Base-by-base conservation (phyloP, 2,113 vertebrate genomes). In the Vanacampus margaritifer region DNA sequence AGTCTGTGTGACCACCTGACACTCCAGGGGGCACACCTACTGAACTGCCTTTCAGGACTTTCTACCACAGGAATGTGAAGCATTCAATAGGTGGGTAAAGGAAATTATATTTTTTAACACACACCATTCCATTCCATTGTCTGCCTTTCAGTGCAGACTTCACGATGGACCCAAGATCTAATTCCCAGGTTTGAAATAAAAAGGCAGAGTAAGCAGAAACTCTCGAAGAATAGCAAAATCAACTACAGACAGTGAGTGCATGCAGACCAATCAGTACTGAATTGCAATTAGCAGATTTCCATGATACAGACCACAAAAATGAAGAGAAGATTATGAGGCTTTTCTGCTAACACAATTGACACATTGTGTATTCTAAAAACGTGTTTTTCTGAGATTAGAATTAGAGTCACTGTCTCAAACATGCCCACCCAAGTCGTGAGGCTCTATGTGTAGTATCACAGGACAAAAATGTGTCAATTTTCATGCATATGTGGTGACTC, bases 401-500 rank as follows among this genome's bases (percentile, higher is more conserved):
- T 24, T 54, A 24, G 9, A 4, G 23, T 32, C 37, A 28, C 58
- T 9, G 66, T 68, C 60, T 57, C 45, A 64, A 50, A 26, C 23
- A 6, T 73, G 37, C 12, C 63, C 58, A 64, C 64, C 68, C 68
- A 65, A 68, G 69, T n/a, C 39, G 54, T 35, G 45, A 13, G 2
- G 39, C 41, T 65, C 13, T 26, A 12, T 3, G 51, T 21, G 16
- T 37, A 57, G 46, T 53, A 6, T 69, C 14, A 54, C 16, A 61
- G 65, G 56, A 69, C 28, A 65, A 37, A 67, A 23, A 17, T 43
- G 17, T 69, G 39, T 69, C 58, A 67, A 67, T 68, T 59, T 72
- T 41, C 50, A 23, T 73, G 39, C 58, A 64, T 74, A 56, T 65
- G 56, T 57, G 73, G 69, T 86, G 79, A 83, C 61, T 85, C 81